phyloP scores from a whole-genome alignment of 2,888 invertebrate species.

The Lutraria lutraria region DNA sequence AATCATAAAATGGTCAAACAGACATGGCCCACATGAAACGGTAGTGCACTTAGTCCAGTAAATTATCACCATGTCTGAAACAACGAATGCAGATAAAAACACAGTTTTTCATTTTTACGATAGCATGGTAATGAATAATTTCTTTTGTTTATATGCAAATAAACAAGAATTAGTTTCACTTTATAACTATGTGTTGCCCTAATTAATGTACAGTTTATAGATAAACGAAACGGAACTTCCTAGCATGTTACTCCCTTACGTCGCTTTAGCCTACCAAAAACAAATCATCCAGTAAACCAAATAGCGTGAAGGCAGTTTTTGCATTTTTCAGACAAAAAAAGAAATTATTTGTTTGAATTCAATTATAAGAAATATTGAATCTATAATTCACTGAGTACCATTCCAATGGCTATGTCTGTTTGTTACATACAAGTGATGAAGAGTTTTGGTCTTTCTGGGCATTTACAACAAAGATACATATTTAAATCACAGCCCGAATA shows the following conservation, averaged over 20 bases:
- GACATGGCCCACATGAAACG: conserved; percentile 17
- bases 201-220: not conserved
- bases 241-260: not conserved
- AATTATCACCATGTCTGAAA: no score
- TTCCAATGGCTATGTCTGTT: conserved; percentile 22
- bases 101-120: no score
- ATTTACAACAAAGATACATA: conserved; percentile 33
- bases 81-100: no score
- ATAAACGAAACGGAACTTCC: not conserved
- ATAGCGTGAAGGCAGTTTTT: not conserved
- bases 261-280: not conserved
- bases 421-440: conserved; percentile 23
- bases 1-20: conserved; percentile 37
- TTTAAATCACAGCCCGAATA: conserved; percentile 51
- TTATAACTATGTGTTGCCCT: not conserved
- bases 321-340: not conserved
- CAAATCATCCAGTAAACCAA: not conserved
- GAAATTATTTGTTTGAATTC: not conserved
- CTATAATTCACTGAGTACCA: not conserved
- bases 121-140: no score
- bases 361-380: not conserved
- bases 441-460: conserved; percentile 47
- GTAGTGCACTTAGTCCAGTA: not conserved
- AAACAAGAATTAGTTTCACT: not conserved
- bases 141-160: no score